Evolutionary conservation across 2,113 vertebrate species (phyloP), one percentile per base, ranked within the genome.

Genomic region (Danio rerio): DNA sequence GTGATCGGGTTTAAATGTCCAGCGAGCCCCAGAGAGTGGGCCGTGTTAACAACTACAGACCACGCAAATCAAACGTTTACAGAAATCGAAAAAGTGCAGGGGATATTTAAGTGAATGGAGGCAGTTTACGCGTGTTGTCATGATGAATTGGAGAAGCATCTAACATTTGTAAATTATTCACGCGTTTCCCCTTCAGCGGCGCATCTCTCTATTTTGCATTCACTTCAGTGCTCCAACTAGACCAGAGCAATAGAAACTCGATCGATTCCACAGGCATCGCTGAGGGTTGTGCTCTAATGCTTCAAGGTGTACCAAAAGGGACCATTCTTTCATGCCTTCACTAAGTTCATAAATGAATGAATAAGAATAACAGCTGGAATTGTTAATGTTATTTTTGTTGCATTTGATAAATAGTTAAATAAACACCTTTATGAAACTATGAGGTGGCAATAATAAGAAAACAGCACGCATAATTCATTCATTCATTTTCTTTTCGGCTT

Each of bases 111-210:
- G 73, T 49, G 42, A 61, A 76, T 47, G 8, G 58, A n/a, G 59
- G 20, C 74, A 50, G 43, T 77, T 77, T 62, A 63, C 45, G 10
- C 45, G 58, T 50, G 45, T 77, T 63, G 58, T 63, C 18, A 20
- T 20, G 42, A 50, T 20, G 58, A 85, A 81, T 42, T 31, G 56
- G 11, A 56, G 59, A 69, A 61, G 56, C 50, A 58, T 81, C 58
- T 83, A 86, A 83, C 81, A 53, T 82, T 76, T 85, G 86, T 87
- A 87, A 87, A 87, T 87, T 85, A 87, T 87, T 87, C 86, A 87
- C 83, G 49, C 82, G 53, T 65, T 61, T 74, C 70, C 63, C 78
- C 73, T 81, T 73, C 15, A 61, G 65, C 61, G 49, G 81, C 59
- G 62, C 73, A 45, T 71, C 83, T 81, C 71, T 63, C 81, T 80